Evolutionary conservation across 2,797 vertebrate genomes (phyloP).

Genomic region (Crocidura indochinensis): DNA sequence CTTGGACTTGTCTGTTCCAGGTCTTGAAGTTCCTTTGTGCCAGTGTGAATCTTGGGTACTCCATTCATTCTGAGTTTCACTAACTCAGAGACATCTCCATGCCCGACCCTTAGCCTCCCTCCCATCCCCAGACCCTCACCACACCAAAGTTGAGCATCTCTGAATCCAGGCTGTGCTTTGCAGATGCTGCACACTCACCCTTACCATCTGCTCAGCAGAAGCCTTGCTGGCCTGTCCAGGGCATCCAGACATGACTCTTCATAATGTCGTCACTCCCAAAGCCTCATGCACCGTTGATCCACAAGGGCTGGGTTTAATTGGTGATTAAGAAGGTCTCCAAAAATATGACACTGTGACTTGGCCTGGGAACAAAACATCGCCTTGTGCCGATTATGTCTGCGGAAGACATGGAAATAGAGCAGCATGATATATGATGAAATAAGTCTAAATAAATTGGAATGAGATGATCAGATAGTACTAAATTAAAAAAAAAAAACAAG

Average conservation of each 20-base stretch:
- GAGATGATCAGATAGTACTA: background rate
- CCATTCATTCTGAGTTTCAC: background rate
- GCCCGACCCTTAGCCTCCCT: no score
- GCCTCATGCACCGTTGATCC: background rate
- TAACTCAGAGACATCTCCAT: background rate
- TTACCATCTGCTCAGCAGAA: background rate
- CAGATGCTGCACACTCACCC: accelerated
- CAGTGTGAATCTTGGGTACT: background rate
- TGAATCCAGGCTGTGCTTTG: background rate
- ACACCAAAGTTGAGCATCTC: background rate
- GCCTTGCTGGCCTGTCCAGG: accelerated
- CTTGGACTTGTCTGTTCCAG: background rate
- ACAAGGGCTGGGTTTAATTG: background rate
- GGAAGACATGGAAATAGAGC: background rate
- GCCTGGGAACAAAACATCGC: background rate
- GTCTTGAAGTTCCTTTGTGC: background rate
- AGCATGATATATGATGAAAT: background rate
- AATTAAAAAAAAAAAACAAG: background rate
- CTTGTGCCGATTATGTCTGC: background rate
- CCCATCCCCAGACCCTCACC: background rate
- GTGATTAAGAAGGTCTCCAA: conserved; percentile 8
- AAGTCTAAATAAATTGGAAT: conserved; percentile 17
- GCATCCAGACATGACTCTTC: background rate
- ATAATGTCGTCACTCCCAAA: background rate
- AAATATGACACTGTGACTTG: background rate